Conservation (phyloP, 92 coral and sea anemone genomes). For the Diadumene lineata region DNA sequence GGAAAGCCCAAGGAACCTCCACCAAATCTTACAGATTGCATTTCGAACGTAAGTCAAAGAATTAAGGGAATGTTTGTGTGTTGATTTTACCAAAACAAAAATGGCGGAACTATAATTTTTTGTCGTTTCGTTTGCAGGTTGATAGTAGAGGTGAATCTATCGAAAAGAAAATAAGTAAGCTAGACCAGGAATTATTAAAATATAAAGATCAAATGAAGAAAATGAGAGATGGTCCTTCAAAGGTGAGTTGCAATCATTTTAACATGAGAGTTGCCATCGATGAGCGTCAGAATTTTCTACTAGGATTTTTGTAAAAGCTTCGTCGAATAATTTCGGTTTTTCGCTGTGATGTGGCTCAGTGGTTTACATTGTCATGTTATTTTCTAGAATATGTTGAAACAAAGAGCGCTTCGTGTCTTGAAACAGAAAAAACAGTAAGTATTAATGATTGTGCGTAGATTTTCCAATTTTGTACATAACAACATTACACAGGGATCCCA, state of each 20-base stretch:
- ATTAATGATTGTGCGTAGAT: too few relatives aligned
- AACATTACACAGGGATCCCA: constrained; percentile 8
- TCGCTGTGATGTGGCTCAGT: neutral
- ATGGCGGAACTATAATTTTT: constrained; percentile 25
- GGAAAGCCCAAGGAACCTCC: constrained; percentile 97
- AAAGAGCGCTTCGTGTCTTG: constrained; percentile 88
- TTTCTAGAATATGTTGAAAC: constrained; percentile 95
- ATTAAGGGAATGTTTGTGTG: neutral
- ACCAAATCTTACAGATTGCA: constrained; percentile 94
- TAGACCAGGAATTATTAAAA: constrained; percentile 89
- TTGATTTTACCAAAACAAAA: constrained; percentile 3
- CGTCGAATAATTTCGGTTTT: neutral
- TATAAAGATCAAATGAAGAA: constrained; percentile 99
- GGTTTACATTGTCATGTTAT: neutral
- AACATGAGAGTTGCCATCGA: too few relatives aligned
- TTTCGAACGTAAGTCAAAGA: constrained; percentile 69
- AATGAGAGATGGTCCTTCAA: constrained; percentile 99
- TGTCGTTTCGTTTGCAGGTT: constrained; percentile 78
- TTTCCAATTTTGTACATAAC: too few relatives aligned
- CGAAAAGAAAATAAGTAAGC: constrained; percentile 89
- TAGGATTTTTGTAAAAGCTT: too few relatives aligned
- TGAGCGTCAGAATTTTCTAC: too few relatives aligned
- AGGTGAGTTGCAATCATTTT: constrained; percentile 52
- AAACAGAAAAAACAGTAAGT: constrained; percentile 97
- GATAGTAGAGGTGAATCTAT: constrained; percentile 98